These are phyloP conservation scores for Lacerta agilis DNA, from an alignment of 2,797 vertebrate genomes.

Conservation along the genomic window DNA sequence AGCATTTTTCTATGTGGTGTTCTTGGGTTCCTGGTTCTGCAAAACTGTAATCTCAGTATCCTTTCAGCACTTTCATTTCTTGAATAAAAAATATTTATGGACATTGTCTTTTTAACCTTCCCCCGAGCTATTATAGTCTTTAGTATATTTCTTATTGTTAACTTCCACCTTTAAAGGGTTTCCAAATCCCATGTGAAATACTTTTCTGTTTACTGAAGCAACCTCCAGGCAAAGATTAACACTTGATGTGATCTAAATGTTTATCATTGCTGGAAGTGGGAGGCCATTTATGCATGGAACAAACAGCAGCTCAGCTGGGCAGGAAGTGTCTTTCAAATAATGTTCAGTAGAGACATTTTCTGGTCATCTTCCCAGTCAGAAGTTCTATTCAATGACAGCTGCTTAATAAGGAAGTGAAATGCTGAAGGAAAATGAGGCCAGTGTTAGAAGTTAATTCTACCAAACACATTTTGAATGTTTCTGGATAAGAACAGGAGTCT, in stretches of 20 bases:
- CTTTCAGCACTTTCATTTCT: constrained; percentile 27
- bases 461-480: constrained; percentile 69
- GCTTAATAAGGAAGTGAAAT: constrained; percentile 75
- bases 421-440: constrained; percentile 63
- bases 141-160: background rate
- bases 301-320: constrained; percentile 66
- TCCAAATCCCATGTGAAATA: constrained; percentile 3
- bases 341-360: constrained; percentile 66
- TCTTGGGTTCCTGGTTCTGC: constrained; percentile 45
- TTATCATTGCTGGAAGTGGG: constrained; percentile 31
- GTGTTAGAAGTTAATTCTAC: constrained; percentile 73
- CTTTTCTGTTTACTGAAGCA: constrained; percentile 19
- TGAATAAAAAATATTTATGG: constrained; percentile 11
- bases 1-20: constrained; percentile 60
- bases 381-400: constrained; percentile 69
- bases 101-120: background rate
- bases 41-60: constrained; percentile 57
- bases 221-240: background rate
- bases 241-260: constrained; percentile 41
- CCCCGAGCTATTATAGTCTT: background rate
- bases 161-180: constrained; percentile 29
- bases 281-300: constrained; percentile 5
- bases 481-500: constrained; percentile 70
- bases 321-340: constrained; percentile 63
- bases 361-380: constrained; percentile 71